Conservation (phyloP, 1,140 invertebrate genomes). For the Macrobrachium rosenbergii region DNA sequence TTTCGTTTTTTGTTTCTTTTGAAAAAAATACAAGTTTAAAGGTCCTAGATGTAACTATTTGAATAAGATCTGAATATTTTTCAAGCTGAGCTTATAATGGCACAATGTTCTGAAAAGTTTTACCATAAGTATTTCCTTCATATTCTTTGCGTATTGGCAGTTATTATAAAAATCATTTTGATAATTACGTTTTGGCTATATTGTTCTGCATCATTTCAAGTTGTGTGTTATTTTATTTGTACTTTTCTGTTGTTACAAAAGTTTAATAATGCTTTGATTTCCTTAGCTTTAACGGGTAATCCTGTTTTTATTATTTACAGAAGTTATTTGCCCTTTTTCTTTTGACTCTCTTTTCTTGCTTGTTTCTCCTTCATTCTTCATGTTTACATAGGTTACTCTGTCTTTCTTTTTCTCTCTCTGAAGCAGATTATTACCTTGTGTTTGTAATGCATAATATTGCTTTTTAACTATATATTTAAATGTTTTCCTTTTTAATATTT, state of each 20-base stretch:
- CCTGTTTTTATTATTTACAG: no score
- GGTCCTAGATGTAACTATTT: no score
- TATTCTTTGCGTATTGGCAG: background rate
- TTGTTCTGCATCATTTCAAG: background rate
- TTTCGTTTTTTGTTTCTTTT: no score
- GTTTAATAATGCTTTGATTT: background rate
- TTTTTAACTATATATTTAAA: background rate
- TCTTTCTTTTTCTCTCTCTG: constrained; percentile 28
- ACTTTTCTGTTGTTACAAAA: background rate
- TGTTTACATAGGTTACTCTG: constrained; percentile 1
- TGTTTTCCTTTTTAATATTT: background rate
- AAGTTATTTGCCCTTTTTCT: background rate
- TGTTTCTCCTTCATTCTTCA: constrained; percentile 2
- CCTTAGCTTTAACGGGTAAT: no score
- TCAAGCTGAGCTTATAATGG: no score
- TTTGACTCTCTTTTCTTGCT: background rate
- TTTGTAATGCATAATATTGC: background rate
- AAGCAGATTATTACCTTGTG: background rate
- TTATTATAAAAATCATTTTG: background rate
- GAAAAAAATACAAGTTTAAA: no score
- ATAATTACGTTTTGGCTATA: background rate
- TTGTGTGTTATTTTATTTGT: background rate
- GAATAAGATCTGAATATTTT: no score
- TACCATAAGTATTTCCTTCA: background rate
- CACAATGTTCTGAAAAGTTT: background rate